Percentiles rank a stretch among this genome's conserved stretches.
Evolutionary conservation across 2,113 vertebrate species (phyloP).

Genomic region (Nematolebias whitei): DNA sequence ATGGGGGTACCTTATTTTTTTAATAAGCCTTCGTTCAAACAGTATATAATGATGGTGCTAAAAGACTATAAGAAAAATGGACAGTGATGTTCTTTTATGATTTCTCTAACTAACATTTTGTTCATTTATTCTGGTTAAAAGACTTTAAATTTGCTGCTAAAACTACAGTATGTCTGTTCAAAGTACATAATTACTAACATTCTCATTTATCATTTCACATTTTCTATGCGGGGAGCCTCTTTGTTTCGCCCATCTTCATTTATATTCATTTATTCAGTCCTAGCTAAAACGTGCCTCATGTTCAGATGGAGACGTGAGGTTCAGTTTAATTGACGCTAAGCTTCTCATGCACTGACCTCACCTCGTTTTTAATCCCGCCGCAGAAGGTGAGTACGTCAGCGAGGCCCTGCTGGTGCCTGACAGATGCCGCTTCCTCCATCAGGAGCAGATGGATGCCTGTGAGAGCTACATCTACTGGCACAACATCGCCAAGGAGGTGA

Average conservation of each 20-base stretch:
- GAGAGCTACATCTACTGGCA: constrained; percentile 88
- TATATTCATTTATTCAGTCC: neutral
- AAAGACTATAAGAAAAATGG: neutral
- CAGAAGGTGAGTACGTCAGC: constrained; percentile 89
- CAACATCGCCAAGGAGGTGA: constrained; percentile 88
- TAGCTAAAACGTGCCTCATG: neutral
- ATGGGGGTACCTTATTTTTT: neutral
- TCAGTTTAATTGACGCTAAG: neutral
- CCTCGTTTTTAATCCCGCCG: constrained; percentile 17
- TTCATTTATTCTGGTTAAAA: constrained; percentile 3
- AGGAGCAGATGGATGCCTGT: constrained; percentile 89
- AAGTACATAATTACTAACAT: too few relatives aligned
- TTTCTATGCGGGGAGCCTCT: too few relatives aligned
- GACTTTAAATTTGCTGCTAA: constrained; percentile 3
- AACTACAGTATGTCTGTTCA: constrained; percentile 23
- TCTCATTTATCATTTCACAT: too few relatives aligned
- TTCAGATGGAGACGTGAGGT: neutral
- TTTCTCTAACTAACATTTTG: constrained; percentile 14
- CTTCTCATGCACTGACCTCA: too few relatives aligned
- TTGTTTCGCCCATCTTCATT: too few relatives aligned
- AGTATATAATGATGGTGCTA: neutral
- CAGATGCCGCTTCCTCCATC: constrained; percentile 88
- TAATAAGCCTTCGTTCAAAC: neutral
- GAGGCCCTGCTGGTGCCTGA: constrained; percentile 89
- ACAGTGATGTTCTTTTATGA: constrained; percentile 1